phyloP scores from a whole-genome alignment of 2,113 vertebrate species.

The Macroglossus sobrinus region DNA sequence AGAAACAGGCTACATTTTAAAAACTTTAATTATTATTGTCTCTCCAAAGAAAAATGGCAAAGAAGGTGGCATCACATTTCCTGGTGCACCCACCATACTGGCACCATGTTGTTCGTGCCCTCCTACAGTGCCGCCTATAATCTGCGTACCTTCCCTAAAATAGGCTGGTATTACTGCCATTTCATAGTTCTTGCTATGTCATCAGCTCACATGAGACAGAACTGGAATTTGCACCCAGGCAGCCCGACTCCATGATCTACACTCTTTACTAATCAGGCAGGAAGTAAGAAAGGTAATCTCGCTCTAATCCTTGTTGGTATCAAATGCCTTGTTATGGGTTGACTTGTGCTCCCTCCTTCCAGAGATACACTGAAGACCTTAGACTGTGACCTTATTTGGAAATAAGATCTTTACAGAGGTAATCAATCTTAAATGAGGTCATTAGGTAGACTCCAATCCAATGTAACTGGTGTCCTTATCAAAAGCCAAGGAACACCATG shows the following conservation, averaged over 20 bases:
- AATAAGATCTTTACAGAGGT: not conserved
- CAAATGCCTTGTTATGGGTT: not conserved
- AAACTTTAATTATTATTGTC: not conserved
- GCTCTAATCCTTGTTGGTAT: not conserved
- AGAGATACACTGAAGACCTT: not conserved
- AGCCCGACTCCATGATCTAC: not conserved
- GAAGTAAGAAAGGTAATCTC: not conserved
- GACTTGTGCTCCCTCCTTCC: not conserved
- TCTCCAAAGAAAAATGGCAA: not conserved
- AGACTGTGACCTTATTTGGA: not conserved
- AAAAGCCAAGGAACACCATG: not conserved
- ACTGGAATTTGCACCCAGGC: not conserved
- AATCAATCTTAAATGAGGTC: not conserved
- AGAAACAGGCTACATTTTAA: not conserved
- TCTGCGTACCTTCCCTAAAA: not conserved
- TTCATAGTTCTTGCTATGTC: not conserved
- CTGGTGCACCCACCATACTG: not conserved
- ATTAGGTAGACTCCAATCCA: not conserved
- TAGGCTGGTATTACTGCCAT: not conserved
- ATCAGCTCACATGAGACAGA: rapidly evolving
- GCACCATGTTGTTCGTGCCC: rapidly evolving
- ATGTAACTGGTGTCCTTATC: not conserved
- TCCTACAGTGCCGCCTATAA: not conserved
- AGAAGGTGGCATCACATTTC: not conserved
- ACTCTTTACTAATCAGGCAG: not conserved